These are phyloP conservation scores for Hylomyscus alleni DNA, from an alignment of 2,797 vertebrate species.

Conservation along the genomic window DNA sequence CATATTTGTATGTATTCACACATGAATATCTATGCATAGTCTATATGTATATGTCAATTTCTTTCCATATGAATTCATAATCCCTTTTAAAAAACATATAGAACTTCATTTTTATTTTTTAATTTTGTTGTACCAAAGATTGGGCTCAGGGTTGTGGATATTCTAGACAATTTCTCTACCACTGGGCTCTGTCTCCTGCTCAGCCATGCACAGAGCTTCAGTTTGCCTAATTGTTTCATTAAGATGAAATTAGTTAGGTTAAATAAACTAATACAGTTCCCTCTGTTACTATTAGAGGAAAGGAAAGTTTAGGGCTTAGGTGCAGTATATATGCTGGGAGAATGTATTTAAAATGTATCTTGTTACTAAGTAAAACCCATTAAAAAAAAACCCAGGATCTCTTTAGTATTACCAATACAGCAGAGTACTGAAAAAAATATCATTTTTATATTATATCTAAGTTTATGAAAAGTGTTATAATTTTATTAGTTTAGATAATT, in stretches of 20 bases:
- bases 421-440: slow-evolving; percentile 9
- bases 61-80: neutral
- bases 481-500: neutral
- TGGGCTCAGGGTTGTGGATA: neutral
- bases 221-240: slow-evolving; percentile 19
- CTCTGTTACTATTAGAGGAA: neutral
- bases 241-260: neutral
- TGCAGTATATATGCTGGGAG: neutral
- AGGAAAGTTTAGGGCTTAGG: neutral
- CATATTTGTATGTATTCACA: neutral
- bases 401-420: neutral
- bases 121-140: neutral
- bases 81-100: neutral
- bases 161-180: neutral
- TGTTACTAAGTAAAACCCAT: neutral
- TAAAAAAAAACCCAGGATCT: neutral
- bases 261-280: neutral
- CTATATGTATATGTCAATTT: neutral
- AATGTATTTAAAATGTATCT: neutral
- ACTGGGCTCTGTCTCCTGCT: neutral
- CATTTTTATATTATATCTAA: neutral
- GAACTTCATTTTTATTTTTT: neutral
- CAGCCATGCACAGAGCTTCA: neutral
- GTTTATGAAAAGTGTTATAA: neutral
- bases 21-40: neutral